These are phyloP conservation scores for Bugula neritina DNA, from an alignment of 2,888 invertebrate genomes.

Conservation along the genomic window DNA sequence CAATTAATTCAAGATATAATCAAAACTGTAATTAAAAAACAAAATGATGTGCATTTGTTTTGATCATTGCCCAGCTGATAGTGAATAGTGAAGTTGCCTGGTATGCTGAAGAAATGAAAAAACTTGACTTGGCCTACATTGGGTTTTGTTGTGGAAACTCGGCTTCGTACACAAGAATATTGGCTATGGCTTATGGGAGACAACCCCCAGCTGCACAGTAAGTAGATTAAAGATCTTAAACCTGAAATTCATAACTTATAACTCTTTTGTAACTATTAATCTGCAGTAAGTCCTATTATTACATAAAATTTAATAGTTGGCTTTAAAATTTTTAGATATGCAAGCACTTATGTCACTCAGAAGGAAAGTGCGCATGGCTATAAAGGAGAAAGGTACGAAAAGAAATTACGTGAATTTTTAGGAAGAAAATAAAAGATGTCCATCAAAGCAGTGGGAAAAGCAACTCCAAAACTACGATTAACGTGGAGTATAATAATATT, in stretches of 20 bases:
- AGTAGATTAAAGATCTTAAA: too few species aligned
- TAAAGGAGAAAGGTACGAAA: not conserved
- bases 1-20: too few species aligned
- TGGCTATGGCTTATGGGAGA: conserved; percentile 40
- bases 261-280: too few species aligned
- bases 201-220: conserved; percentile 37
- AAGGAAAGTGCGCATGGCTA: not conserved
- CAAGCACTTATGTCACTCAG: not conserved
- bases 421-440: too few species aligned
- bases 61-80: not conserved
- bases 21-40: too few species aligned
- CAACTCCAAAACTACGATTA: too few species aligned
- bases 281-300: too few species aligned
- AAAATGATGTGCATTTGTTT: too few species aligned
- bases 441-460: too few species aligned
- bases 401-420: not conserved
- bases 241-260: too few species aligned
- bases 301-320: not conserved
- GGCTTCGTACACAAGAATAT: conserved; percentile 37
- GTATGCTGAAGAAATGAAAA: conserved; percentile 36
- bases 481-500: too few species aligned
- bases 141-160: conserved; percentile 46
- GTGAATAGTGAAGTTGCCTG: not conserved
- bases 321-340: not conserved
- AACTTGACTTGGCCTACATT: conserved; percentile 39